Percentiles rank a stretch among this genome's conserved stretches.
Conservation (phyloP, 2,888 invertebrate genomes). For the Agriopis marginaria region DNA sequence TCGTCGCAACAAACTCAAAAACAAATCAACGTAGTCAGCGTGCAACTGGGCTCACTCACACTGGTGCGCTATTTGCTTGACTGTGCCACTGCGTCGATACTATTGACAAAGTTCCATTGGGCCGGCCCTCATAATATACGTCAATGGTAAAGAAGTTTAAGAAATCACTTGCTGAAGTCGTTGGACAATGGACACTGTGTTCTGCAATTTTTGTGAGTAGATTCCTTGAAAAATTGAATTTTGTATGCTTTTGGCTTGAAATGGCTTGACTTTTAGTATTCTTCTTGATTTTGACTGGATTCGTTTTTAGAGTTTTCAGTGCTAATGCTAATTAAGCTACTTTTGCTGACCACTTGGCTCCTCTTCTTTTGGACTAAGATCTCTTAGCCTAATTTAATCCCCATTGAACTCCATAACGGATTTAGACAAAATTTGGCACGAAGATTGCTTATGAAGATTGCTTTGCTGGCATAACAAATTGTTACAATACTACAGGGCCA, state of each 20-base stretch:
- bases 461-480: no score
- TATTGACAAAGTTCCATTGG: no score
- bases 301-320: background rate
- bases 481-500: no score
- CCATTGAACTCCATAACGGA: no score
- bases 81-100: no score
- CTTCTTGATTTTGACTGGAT: background rate
- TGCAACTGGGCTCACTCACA: no score
- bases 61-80: no score
- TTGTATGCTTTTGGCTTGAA: background rate
- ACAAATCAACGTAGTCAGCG: no score
- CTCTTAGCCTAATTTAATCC: no score
- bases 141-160: constrained; percentile 22
- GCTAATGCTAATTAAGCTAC: background rate
- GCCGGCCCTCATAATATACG: no score
- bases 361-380: background rate
- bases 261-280: background rate
- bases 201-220: constrained; percentile 22
- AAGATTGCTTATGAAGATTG: background rate
- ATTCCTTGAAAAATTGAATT: constrained; percentile 10
- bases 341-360: background rate
- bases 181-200: background rate
- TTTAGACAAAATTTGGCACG: no score
- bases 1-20: no score
- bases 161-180: constrained; percentile 25